These are phyloP conservation scores for Nothocercus julius DNA, from an alignment of 2,113 vertebrate genomes.

Conservation along the genomic window DNA sequence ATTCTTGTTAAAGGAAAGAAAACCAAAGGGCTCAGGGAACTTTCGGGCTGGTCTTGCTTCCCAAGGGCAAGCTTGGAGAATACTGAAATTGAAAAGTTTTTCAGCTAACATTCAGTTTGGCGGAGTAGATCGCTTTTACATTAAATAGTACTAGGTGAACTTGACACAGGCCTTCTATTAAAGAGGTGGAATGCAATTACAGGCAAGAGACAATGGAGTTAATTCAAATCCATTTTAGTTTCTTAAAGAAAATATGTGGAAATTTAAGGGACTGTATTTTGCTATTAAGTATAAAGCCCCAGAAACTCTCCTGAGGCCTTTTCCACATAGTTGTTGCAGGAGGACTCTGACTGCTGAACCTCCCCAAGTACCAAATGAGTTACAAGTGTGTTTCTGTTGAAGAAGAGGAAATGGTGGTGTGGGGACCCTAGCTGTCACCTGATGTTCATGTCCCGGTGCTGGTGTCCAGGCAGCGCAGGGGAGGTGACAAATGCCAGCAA, in stretches of 20 bases:
- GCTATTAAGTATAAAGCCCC: background rate
- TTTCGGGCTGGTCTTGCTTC: background rate
- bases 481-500: background rate
- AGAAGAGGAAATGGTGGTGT: background rate
- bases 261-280: background rate
- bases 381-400: background rate
- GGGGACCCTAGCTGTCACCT: background rate
- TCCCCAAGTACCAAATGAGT: background rate
- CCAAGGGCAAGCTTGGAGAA: background rate
- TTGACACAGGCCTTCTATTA: background rate
- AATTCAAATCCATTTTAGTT: background rate
- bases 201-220: background rate
- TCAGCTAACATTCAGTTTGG: background rate
- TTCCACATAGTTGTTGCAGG: background rate
- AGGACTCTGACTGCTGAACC: background rate
- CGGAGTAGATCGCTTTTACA: fast-evolving
- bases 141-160: background rate
- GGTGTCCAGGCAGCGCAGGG: background rate
- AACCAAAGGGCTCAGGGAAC: background rate
- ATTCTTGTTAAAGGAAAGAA: background rate
- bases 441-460: background rate
- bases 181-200: background rate
- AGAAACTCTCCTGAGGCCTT: background rate
- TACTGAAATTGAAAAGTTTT: background rate
- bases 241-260: background rate